Evolutionary conservation across 2,797 vertebrate genomes (phyloP), one percentile per base, ranked within the genome.

Genomic region (Gymnoscopelus microlampas): DNA sequence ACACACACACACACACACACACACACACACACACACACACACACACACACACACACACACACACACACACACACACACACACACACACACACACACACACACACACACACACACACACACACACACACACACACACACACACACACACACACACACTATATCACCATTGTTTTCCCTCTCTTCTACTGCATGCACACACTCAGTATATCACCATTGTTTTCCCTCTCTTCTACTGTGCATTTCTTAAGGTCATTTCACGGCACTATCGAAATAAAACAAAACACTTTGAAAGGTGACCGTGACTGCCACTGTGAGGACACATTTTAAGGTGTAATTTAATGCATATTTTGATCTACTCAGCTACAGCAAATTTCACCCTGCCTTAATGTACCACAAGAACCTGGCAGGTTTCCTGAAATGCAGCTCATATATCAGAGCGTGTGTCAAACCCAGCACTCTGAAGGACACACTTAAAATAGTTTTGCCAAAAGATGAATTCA

Each of bases 371-470:
- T 72, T 76, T 80, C 58, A 57, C 14, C 39, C 35, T 60, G 68
- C 11, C 19, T 70, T 60, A 57, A 61, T 84, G 57, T 53, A 55
- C 29, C n/a, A 1, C 73, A 70, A 69, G 70, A 53, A 32, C 6
- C 65, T 83, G 83, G 80, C 86, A 73, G 53, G 53, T 23, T 51
- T 78, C 76, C 74, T 73, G 70, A 78, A 85, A 73, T 51, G 14
- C 44, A 12, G 81, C 51, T 79, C 56, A 68, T 53, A 73, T 74
- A 71, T 60, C 68, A 70, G 48, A 70, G 48, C 51, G 50, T 63
- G 49, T 58, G 50, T 67, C 60, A 68, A 63, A 77, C 48, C 32
- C 47, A 44, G 53, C 60, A 29, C 53, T 64, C 60, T 73, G 64
- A 73, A 79, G 66, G 72, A 39, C 62, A 49, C 61, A 54, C 75